Base-by-base conservation (phyloP, 1,140 invertebrate genomes). In the Samia ricini region DNA sequence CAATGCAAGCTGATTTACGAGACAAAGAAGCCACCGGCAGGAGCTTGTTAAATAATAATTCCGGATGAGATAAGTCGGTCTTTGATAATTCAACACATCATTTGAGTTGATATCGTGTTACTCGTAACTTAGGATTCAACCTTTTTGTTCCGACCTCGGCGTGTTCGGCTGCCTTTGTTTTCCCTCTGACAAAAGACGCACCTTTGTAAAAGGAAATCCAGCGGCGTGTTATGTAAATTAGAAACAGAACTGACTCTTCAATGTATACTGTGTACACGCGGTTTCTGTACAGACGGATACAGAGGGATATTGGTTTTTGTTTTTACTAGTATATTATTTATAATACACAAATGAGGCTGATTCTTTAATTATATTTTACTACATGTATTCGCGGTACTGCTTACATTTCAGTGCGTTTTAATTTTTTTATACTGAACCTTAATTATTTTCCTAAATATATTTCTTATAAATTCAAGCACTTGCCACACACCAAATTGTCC, bases 181-280 rank as follows among this genome's bases (percentile, higher is more conserved):
- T 75, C 67, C 66, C 76, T 79, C 68, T 75, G 70, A 83, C 76
- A 82, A 81, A 79, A 81, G 79, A 82, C 79, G 74, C 75, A 83
- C 75, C 80, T 81, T 78, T 81, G 68, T 72, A 81, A 79, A 76
- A 73, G 76, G 77, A 83, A 85, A 81, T 73, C 74, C 79, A 69
- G 63, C 74, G 76, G 69, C 71, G 71, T 83, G 74, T 82, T 83
- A 85, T 85, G 81, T 78, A 85, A 85, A 85, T 85, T 81, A 82
- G 76, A 77, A 82, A 77, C 73, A 77, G 73, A 74, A 71, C 71
- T 74, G 68, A 74, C 72, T 42, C 33, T 42, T 42, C 33, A 15
- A 10, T 42, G 33, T 42, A 15, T 74, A 51, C 68, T 71, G 22
- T 55, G 22, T 55, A 24, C 33, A 42, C 33, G 12, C 33, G 33